Conservation (phyloP, 2,113 vertebrate genomes). For the pig (Sus scrofa) region T2T-Sscrofa CM000813.6:106551501-106552000, state of each 20-base stretch:
- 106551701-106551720: neutral
- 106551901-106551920: neutral
- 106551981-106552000: neutral
- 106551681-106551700: neutral
- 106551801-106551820: neutral
- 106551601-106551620: neutral
- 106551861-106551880: neutral
- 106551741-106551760: neutral
- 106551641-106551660: neutral
- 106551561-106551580: neutral
- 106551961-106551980: neutral
- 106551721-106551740: neutral
- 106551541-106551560: neutral
- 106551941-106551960: neutral
- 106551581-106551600: neutral
- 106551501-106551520: neutral
- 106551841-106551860: neutral
- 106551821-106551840: neutral
- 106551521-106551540: constrained; percentile 37
- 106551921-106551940: neutral
- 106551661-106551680: neutral
- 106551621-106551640: neutral
- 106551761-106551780: neutral
- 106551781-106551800: neutral
- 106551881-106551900: neutral